Percentiles rank a stretch among this genome's conserved stretches.
Conservation (phyloP, 92 coral and sea anemone genomes). For the Palythoa heliodiscus region DNA sequence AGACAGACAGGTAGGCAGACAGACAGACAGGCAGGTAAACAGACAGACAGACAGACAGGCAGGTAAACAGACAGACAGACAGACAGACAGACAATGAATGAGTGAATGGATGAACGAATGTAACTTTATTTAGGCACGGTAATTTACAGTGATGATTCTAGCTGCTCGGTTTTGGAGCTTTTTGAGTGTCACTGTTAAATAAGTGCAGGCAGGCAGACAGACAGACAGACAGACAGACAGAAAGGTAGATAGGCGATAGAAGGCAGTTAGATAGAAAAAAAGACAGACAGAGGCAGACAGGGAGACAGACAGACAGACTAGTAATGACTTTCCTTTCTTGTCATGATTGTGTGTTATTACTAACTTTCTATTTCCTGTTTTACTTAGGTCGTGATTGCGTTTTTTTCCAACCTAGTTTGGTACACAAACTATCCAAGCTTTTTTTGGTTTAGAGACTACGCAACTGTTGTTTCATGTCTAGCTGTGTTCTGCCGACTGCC, state of each 20-base stretch:
- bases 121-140: no score
- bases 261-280: no score
- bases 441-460: conserved; percentile 64
- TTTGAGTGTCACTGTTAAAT: no score
- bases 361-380: background rate
- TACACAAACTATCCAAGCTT: conserved; percentile 58
- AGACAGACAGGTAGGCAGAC: background rate
- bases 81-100: no score
- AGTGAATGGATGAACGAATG: no score
- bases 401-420: conserved; percentile 78
- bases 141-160: no score
- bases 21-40: background rate
- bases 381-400: conserved; percentile 68
- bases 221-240: no score
- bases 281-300: background rate
- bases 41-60: background rate
- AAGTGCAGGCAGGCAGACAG: no score
- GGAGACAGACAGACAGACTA: background rate
- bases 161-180: no score
- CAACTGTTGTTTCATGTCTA: conserved; percentile 72
- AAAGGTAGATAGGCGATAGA: no score
- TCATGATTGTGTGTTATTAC: background rate
- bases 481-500: conserved; percentile 90
- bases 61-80: no score
- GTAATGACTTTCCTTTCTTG: no score